These are phyloP conservation scores for Percina caprodes DNA, from an alignment of 2,113 vertebrate genomes.

Conservation along the genomic window DNA sequence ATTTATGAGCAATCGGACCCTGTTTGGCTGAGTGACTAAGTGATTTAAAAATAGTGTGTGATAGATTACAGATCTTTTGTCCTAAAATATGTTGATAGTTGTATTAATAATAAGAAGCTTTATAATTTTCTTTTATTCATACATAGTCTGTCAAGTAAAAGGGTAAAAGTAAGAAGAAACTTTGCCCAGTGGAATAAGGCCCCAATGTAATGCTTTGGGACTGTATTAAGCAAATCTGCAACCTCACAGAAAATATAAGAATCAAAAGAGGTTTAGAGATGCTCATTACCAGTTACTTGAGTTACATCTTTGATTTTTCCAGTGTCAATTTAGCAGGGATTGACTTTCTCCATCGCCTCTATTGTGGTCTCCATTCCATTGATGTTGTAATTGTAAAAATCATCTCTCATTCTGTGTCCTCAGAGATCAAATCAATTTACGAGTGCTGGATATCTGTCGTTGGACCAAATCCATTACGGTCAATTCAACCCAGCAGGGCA, in stretches of 20 bases:
- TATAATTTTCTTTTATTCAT: background rate
- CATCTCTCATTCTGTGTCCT: slow-evolving; percentile 79
- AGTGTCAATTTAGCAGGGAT: slow-evolving; percentile 59
- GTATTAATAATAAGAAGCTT: slow-evolving; percentile 38
- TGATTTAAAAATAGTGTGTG: slow-evolving; percentile 87
- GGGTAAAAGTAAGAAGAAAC: background rate
- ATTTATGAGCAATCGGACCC: slow-evolving; percentile 89
- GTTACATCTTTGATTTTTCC: slow-evolving; percentile 60
- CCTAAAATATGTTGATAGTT: slow-evolving; percentile 48
- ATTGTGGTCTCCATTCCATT: slow-evolving; percentile 81
- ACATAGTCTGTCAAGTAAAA: background rate
- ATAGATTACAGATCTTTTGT: slow-evolving; percentile 68
- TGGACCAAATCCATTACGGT: slow-evolving; percentile 84
- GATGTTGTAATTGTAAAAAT: slow-evolving; percentile 84
- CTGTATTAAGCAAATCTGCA: slow-evolving; percentile 20
- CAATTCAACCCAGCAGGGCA: slow-evolving; percentile 78
- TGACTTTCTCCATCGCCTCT: slow-evolving; percentile 70
- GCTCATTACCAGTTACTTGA: slow-evolving; percentile 29
- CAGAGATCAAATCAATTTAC: slow-evolving; percentile 85
- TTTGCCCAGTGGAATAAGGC: background rate
- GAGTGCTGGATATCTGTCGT: slow-evolving; percentile 80
- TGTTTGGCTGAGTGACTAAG: slow-evolving; percentile 82
- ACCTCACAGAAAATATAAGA: slow-evolving; percentile 4
- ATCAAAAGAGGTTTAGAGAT: slow-evolving; percentile 26
- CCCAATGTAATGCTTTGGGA: background rate